phyloP scores from a whole-genome alignment of 2,888 invertebrate genomes.

The Epistrophe eligans region DNA sequence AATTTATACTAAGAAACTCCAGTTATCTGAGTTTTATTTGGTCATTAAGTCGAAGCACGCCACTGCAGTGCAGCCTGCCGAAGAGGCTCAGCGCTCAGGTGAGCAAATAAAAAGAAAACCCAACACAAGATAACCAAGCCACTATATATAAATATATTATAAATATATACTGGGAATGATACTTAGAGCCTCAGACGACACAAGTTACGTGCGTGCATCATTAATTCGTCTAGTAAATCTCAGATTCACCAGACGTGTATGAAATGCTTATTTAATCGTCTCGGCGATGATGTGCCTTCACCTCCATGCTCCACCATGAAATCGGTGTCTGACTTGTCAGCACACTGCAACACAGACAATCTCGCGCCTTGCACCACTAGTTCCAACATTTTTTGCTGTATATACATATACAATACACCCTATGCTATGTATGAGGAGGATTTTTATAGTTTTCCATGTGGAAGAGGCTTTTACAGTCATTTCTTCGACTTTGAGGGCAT shows the following conservation, averaged over 20 bases:
- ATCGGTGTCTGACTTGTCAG: conserved; percentile 51
- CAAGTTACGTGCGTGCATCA: conserved; percentile 72
- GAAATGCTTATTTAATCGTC: conserved; percentile 73
- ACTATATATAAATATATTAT: neutral
- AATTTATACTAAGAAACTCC: conserved; percentile 7
- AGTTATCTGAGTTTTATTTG: conserved; percentile 34
- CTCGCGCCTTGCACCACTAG: conserved; percentile 62
- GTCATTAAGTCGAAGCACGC: conserved; percentile 52
- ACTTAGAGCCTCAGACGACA: conserved; percentile 67
- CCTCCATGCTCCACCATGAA: conserved; percentile 20
- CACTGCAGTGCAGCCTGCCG: conserved; percentile 47
- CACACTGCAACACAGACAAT: conserved; percentile 51
- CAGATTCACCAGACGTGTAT: conserved; percentile 73
- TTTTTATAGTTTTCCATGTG: conserved; percentile 51
- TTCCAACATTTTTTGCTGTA: conserved; percentile 53
- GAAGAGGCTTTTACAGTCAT: conserved; percentile 61
- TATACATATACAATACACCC: conserved; percentile 29
- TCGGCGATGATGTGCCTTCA: conserved; percentile 61
- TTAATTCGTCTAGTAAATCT: conserved; percentile 75
- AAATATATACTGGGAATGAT: conserved; percentile 43
- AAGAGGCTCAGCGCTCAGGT: conserved; percentile 49
- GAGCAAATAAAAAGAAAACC: conserved; percentile 16
- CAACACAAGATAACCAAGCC: conserved; percentile 43
- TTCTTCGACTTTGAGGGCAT: conserved; percentile 62
- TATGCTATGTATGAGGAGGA: neutral